Evolutionary conservation across 2,113 vertebrate genomes (phyloP), one percentile per base, ranked within the genome.

Genomic region (Rhinogobius similis): DNA sequence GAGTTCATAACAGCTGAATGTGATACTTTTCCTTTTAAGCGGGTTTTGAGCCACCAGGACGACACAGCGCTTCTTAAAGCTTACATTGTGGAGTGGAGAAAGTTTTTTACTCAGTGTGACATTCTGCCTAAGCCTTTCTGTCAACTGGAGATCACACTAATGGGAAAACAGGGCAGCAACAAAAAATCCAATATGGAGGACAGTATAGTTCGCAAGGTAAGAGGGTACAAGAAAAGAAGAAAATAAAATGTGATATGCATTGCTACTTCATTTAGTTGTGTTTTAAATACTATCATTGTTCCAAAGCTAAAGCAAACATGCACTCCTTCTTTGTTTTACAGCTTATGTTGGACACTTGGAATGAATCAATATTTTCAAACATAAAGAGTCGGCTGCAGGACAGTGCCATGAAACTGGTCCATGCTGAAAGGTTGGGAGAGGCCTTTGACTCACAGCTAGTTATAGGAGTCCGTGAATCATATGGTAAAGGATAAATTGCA

Each of bases 341-440:
- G 97, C 94, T 99, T 44, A 99, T 99, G 97, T 85, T 99, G 85
- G 97, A 99, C 91, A 99, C 97, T 0, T 99, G 97, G 97, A 99
- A 99, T 74, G 97, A 99, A 81, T 99, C 97, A 10, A 99, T 99
- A 88, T 99, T 99, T 88, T 99, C 96, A 87, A 99, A 99, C 91
- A 99, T 99, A 78, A 99, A 99, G 89, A 97, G 95, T 21, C 94
- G 97, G 62, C 94, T 99, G 70, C 97, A 99, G 87, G 97, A 98
- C 86, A 99, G 97, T 83, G 97, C 97, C 81, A 99, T 99, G 97
- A 99, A 99, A 87, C 86, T 98, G 56, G 97, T 99, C 32, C 97
- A 99, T 63, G 96, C 97, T 1, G 97, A 99, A 88, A 89, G 97
- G 72, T 87, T 98, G 68, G 97, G 97, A 64, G 97, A 99, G 88